These are phyloP conservation scores for Hirudo medicinalis DNA, from an alignment of 1,140 invertebrate species.

Conservation along the genomic window DNA sequence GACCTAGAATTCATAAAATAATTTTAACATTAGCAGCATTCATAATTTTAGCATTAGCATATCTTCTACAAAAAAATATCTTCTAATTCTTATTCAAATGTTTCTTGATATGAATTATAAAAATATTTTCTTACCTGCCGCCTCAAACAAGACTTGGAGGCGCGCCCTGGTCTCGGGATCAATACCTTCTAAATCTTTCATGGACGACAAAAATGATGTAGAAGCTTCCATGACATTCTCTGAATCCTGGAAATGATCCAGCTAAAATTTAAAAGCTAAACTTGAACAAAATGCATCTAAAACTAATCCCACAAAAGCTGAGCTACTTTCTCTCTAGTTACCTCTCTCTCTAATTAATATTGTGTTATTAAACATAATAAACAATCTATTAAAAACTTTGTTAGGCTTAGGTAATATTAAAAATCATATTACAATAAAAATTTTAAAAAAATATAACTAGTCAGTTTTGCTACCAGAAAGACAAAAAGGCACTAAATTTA, in stretches of 20 bases:
- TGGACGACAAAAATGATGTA: slow-evolving; percentile 53
- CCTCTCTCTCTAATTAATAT: neutral
- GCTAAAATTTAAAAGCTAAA: slow-evolving; percentile 10
- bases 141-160: slow-evolving; percentile 72
- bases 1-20: neutral
- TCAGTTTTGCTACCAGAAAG: too few relatives aligned
- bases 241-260: slow-evolving; percentile 31
- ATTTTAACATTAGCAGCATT: too few relatives aligned
- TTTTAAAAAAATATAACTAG: neutral
- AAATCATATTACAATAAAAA: neutral
- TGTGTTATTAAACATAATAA: neutral
- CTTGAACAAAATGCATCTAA: neutral
- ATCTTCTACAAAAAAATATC: too few relatives aligned
- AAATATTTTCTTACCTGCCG: slow-evolving; percentile 53
- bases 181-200: slow-evolving; percentile 51
- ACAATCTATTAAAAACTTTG: neutral
- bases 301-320: neutral
- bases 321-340: neutral
- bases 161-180: slow-evolving; percentile 76
- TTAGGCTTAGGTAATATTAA: neutral
- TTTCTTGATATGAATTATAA: too few relatives aligned
- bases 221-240: neutral
- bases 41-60: too few relatives aligned
- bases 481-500: too few relatives aligned
- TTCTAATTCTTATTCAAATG: too few relatives aligned